Base-by-base conservation (phyloP, 2,113 vertebrate genomes). In the Garra rufa region DNA sequence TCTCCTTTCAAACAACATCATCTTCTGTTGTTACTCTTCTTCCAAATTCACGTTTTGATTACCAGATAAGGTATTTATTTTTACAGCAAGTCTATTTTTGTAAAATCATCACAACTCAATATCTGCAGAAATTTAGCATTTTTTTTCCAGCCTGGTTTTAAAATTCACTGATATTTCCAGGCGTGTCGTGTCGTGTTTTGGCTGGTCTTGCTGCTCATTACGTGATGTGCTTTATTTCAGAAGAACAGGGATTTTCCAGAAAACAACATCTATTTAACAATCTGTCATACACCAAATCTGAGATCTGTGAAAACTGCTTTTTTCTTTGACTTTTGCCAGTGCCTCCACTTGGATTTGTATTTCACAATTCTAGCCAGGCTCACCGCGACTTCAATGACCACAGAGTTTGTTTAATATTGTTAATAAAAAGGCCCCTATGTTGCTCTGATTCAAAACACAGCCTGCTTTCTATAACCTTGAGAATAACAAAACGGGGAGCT, bases 341-440 rank as follows among this genome's bases (percentile, higher is more conserved):
- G 24, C 10, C 57, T 21, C 19, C 3, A 28, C 59, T 15, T 14
- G 11, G 11, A 6, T 28, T 4, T 61, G 24, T 63, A 26, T 63
- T 28, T 63, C 26, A 63, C 59, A 6, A 24, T 28, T 63, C 59
- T 26, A 9, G 17, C 44, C 34, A 61, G 41, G 79, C 24, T 50
- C 63, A 52, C 14, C 2, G 0, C 7, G 5, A 43, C 69, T 41
- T 41, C 30, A 82, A 8, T 15, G 65, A 13, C 30, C 24, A 21
- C 67, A 17, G 6, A 71, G 46, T 24, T 69, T 82, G 63, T 71
- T 70, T 71, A 57, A 70, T 70, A 70, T 70, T 41, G 28, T 8
- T 34, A 67, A 67, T 82, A 43, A 52, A 71, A 81, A 63, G n/a
- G 59, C 80, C 80, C 46, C 11, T 48, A 55, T 82, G 46, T 21